phyloP scores from a whole-genome alignment of 2,797 vertebrate genomes.

The Hemitrygon akajei region DNA sequence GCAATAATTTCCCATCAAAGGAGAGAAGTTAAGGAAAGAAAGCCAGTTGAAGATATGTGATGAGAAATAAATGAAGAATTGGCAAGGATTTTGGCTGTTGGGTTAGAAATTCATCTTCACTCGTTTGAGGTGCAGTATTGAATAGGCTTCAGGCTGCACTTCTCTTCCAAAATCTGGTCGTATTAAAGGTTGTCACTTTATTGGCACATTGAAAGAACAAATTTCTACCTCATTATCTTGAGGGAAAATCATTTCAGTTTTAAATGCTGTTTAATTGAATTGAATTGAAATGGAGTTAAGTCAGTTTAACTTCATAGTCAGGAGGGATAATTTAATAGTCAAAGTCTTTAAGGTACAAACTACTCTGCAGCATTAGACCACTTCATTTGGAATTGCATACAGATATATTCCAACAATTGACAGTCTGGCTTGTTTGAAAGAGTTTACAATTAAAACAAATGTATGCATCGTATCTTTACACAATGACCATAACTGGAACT shows the following conservation, averaged over 20 bases:
- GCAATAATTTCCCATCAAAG: not conserved
- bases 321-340: slow-evolving; percentile 1
- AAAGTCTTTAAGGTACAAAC: not conserved
- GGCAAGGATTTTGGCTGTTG: not conserved
- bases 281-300: not conserved
- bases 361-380: not conserved
- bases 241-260: not conserved
- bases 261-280: not conserved
- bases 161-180: too few relatives aligned
- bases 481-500: too few relatives aligned
- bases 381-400: not conserved
- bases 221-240: not conserved
- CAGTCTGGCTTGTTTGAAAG: not conserved
- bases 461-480: not conserved
- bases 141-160: too few relatives aligned
- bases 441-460: not conserved
- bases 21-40: not conserved
- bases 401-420: not conserved
- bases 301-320: not conserved
- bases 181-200: too few relatives aligned
- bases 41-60: not conserved
- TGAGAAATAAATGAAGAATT: not conserved
- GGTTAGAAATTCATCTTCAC: too few relatives aligned
- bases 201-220: too few relatives aligned
- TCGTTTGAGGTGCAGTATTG: too few relatives aligned